Percentiles rank a stretch among this genome's conserved stretches.
Evolutionary conservation across 2,113 vertebrate genomes (phyloP).

Genomic region (Nerophis lumbriciformis): DNA sequence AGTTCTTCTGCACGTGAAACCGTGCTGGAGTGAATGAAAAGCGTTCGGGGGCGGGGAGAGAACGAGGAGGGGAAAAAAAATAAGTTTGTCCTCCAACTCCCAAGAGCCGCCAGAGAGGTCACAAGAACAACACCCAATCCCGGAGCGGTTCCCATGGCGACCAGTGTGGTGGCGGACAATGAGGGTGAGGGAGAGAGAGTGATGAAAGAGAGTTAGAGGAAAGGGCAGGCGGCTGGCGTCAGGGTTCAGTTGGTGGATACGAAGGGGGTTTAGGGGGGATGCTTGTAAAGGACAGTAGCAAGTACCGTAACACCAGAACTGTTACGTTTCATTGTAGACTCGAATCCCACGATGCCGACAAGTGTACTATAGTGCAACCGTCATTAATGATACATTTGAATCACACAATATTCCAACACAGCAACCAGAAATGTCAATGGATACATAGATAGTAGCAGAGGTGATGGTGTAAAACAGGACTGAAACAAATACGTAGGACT

Average conservation of each 20-base stretch:
- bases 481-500: too few relatives aligned
- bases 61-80: slow-evolving; percentile 11
- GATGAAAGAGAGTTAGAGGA: slow-evolving; percentile 58
- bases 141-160: slow-evolving; percentile 76
- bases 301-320: slow-evolving; percentile 24
- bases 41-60: slow-evolving; percentile 13
- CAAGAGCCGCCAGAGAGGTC: slow-evolving; percentile 69
- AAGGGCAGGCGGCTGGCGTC: slow-evolving; percentile 59
- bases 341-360: not conserved
- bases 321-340: not conserved
- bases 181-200: slow-evolving; percentile 61
- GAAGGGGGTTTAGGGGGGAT: not conserved
- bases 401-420: not conserved
- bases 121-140: slow-evolving; percentile 75
- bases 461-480: too few relatives aligned
- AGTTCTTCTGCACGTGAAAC: slow-evolving; percentile 26
- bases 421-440: too few relatives aligned
- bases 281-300: slow-evolving; percentile 51
- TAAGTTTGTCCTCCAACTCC: slow-evolving; percentile 57
- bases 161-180: slow-evolving; percentile 73
- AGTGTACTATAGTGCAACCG: too few relatives aligned
- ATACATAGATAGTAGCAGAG: too few relatives aligned
- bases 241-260: slow-evolving; percentile 61
- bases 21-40: slow-evolving; percentile 36
- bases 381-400: too few relatives aligned